Evolutionary conservation across 2,797 vertebrate genomes (phyloP).

Genomic region (Novumbra hubbsi): DNA sequence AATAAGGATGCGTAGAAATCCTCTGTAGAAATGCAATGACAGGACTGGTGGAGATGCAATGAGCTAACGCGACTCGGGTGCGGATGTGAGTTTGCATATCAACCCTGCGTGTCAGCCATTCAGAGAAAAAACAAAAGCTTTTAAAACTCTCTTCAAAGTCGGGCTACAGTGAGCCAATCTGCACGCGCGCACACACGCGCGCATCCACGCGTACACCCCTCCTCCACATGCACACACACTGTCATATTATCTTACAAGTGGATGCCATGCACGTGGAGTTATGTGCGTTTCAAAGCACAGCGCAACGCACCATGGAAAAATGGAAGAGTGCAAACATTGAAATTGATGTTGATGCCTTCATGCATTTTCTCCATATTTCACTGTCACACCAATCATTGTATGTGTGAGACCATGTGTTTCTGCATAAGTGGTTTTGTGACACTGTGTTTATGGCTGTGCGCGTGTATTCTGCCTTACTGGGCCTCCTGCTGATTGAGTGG

Average conservation of each 20-base stretch:
- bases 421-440: constrained; percentile 1
- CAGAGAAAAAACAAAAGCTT: constrained; percentile 55
- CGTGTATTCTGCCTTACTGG: constrained; percentile 28
- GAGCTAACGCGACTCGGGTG: constrained; percentile 34
- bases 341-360: neutral
- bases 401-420: neutral
- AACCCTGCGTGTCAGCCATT: constrained; percentile 56
- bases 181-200: neutral
- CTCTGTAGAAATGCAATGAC: constrained; percentile 14
- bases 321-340: neutral
- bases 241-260: neutral
- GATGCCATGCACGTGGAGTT: neutral
- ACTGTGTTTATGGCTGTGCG: neutral
- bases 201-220: neutral
- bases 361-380: constrained; percentile 1
- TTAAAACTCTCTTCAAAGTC: constrained; percentile 49
- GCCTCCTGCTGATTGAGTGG: constrained; percentile 5
- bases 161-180: neutral
- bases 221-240: neutral
- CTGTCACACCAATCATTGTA: constrained; percentile 1
- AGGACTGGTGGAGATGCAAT: constrained; percentile 22
- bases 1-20: constrained; percentile 28
- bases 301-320: neutral
- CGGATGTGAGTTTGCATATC: constrained; percentile 54
- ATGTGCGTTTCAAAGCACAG: constrained; percentile 1